Conservation (phyloP, 2,797 vertebrate genomes). For the Malacoctenus gilli region DNA sequence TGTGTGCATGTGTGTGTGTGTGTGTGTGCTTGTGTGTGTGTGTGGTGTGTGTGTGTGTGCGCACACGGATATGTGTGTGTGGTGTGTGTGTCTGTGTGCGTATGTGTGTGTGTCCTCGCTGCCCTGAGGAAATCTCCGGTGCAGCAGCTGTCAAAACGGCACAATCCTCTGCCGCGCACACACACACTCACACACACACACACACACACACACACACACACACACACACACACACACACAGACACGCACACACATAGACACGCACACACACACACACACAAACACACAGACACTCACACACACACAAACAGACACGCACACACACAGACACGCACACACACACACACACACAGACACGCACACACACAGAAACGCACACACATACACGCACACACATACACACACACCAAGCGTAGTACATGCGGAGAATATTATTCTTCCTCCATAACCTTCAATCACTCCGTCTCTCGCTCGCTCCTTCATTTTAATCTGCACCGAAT, state of each 20-base stretch:
- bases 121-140: conserved; percentile 72
- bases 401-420: conserved; percentile 13
- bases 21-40: conserved; percentile 31
- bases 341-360: conserved; percentile 3
- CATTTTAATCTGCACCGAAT: conserved; percentile 67
- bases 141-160: conserved; percentile 78
- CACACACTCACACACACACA: conserved; percentile 13
- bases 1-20: conserved; percentile 20
- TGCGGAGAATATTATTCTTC: conserved; percentile 63
- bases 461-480: conserved; percentile 43
- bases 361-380: conserved; percentile 3
- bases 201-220: conserved; percentile 1
- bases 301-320: conserved; percentile 3
- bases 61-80: conserved; percentile 10
- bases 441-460: conserved; percentile 65
- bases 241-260: conserved; percentile 1
- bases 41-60: background rate
- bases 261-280: conserved; percentile 6
- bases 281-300: conserved; percentile 18
- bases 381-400: conserved; percentile 6
- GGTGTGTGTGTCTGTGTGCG: conserved; percentile 23
- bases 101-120: conserved; percentile 52
- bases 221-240: background rate
- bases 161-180: conserved; percentile 37
- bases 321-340: background rate